Conservation (phyloP, 2,888 invertebrate genomes). For the Oxystoma pomonae region DNA sequence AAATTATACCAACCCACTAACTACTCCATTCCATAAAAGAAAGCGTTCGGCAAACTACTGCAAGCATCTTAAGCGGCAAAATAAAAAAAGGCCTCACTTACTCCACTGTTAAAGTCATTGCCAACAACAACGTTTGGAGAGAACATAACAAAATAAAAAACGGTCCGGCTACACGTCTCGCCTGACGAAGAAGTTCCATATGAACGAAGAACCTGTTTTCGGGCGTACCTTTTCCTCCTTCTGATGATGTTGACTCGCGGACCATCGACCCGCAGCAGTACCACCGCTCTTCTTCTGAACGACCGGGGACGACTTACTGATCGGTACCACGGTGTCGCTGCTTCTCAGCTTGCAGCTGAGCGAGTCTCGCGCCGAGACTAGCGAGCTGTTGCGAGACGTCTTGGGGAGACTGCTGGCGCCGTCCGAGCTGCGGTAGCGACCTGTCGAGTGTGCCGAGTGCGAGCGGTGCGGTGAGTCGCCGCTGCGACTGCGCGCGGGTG, state of each 20-base stretch:
- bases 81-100: constrained; percentile 44
- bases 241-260: constrained; percentile 32
- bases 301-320: constrained; percentile 28
- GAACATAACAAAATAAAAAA: constrained; percentile 42
- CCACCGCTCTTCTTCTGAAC: constrained; percentile 34
- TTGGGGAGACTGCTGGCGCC: constrained; percentile 39
- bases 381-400: constrained; percentile 44
- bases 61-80: constrained; percentile 19
- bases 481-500: constrained; percentile 47
- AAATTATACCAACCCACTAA: constrained; percentile 4
- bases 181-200: constrained; percentile 65
- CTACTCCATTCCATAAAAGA: constrained; percentile 16
- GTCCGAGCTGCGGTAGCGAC: constrained; percentile 40
- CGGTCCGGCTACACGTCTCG: constrained; percentile 47
- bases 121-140: constrained; percentile 13
- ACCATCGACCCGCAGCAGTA: constrained; percentile 16
- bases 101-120: constrained; percentile 35
- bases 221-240: constrained; percentile 63
- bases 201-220: constrained; percentile 59
- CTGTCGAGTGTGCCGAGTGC: constrained; percentile 52
- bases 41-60: constrained; percentile 15
- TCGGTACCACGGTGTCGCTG: constrained; percentile 51
- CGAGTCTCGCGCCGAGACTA: constrained; percentile 49
- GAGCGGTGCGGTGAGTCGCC: constrained; percentile 52
- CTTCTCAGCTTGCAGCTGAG: constrained; percentile 52